Conservation (phyloP, 2,113 vertebrate species). For the Hassar affinis region DNA sequence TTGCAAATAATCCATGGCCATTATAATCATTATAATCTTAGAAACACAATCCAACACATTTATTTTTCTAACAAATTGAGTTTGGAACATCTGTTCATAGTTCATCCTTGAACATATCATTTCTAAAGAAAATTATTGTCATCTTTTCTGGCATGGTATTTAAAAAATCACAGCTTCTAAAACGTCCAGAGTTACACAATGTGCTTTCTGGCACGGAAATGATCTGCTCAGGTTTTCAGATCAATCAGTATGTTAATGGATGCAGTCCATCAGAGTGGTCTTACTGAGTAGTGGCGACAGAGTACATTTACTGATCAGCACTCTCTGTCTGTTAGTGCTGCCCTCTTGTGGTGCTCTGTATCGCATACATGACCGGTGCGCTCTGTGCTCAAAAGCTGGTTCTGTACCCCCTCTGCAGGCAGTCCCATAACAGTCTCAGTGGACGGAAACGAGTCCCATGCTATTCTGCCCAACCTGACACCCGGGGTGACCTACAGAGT, state of each 20-base stretch:
- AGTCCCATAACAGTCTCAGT: slow-evolving; percentile 71
- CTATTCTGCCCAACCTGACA: slow-evolving; percentile 72
- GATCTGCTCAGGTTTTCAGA: neutral
- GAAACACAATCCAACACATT: neutral
- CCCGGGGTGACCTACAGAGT: slow-evolving; percentile 83
- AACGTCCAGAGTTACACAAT: neutral
- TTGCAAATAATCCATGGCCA: neutral
- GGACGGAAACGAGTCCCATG: slow-evolving; percentile 76
- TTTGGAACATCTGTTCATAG: neutral
- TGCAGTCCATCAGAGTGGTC: neutral
- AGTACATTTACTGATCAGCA: neutral
- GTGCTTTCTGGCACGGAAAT: neutral
- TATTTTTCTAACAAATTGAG: neutral
- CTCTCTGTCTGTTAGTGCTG: neutral
- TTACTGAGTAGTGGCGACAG: neutral
- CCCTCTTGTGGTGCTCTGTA: neutral
- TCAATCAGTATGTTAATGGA: slow-evolving; percentile 6
- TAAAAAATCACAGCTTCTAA: neutral
- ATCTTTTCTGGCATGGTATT: neutral
- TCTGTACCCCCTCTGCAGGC: slow-evolving; percentile 66
- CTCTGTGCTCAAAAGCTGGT: neutral
- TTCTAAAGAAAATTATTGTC: neutral
- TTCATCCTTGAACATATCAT: neutral
- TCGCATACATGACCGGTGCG: neutral
- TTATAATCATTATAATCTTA: neutral